Evolutionary conservation across 2,888 invertebrate genomes (phyloP), one percentile per base, ranked within the genome.

Genomic region (Saturnia pavonia): DNA sequence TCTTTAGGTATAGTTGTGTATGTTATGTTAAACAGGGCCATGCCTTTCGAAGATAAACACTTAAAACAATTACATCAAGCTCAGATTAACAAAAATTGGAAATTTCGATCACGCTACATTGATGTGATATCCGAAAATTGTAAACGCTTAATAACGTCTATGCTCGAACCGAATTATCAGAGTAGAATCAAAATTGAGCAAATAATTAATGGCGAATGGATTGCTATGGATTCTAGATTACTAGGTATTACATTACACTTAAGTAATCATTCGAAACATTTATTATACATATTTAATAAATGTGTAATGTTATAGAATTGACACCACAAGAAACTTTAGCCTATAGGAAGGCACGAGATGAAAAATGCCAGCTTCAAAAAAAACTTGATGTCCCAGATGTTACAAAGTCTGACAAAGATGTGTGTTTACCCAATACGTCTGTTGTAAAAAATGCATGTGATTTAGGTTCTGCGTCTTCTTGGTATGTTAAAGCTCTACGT

Each of bases 1-100:
- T 97, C 97, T 0, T 89, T 97, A 51, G 97, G 96, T 0, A 94
- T 97, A 6, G 96, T 98, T 7, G 90, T 98, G 0, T 98, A 96
- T 84, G 97, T 98, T 19, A 96, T 97, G 96, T 83, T 97, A 4
- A 97, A 97, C 82, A 96, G 97, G 82, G 96, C 96, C 0, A 97
- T 97, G 96, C 97, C 98, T 0, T 98, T 97, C 82, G 97, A 97
- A 82, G 97, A 97, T 76, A 95, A 95, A 43, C 96, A 97, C 79
- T 95, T 97, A 45, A 96, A 96, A 77, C 95, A 90, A 73, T 90
- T 97, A 77, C 96, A 96, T 79, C 95, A 96, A 78, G 88, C 93
- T 0, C 94, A 94, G 77, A 85, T 95, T 7, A 94, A 94, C 74
- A 94, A 91, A 72, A 93, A 94, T 72, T 97, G 96, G 96, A 95